phyloP scores from a whole-genome alignment of 2,113 vertebrate genomes.

The Falcunculus frontatus region DNA sequence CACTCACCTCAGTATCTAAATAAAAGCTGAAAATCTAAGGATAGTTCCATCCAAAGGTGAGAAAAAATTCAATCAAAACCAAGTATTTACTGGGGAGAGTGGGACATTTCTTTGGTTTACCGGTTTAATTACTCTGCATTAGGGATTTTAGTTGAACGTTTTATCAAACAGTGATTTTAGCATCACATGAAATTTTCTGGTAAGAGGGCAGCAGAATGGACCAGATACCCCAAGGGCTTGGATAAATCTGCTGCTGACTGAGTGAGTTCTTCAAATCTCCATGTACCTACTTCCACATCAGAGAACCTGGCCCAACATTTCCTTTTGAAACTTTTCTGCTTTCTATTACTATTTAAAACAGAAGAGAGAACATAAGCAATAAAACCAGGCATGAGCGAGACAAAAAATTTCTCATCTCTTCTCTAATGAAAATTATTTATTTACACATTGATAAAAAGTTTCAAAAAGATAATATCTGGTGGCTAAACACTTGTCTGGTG shows the following conservation, averaged over 20 bases:
- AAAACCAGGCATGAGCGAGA: neutral
- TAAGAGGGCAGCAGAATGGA: neutral
- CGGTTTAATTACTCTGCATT: neutral
- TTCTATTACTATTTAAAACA: neutral
- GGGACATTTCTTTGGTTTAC: neutral
- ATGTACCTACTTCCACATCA: neutral
- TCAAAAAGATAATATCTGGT: neutral
- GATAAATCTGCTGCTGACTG: neutral
- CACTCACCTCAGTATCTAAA: neutral
- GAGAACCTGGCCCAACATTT: neutral
- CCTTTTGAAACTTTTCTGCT: neutral
- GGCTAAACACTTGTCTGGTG: neutral
- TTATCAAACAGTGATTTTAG: neutral
- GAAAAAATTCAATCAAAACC: neutral
- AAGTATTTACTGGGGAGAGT: rapidly evolving
- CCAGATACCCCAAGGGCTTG: neutral
- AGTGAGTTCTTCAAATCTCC: neutral
- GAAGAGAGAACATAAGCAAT: neutral
- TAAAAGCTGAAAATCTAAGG: neutral
- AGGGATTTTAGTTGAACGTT: neutral
- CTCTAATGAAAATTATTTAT: neutral
- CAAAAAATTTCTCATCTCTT: neutral
- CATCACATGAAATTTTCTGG: neutral
- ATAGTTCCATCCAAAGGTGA: neutral
- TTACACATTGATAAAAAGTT: neutral